These are phyloP conservation scores for Orthosia gothica DNA, from an alignment of 2,888 invertebrate species.

Conservation along the genomic window DNA sequence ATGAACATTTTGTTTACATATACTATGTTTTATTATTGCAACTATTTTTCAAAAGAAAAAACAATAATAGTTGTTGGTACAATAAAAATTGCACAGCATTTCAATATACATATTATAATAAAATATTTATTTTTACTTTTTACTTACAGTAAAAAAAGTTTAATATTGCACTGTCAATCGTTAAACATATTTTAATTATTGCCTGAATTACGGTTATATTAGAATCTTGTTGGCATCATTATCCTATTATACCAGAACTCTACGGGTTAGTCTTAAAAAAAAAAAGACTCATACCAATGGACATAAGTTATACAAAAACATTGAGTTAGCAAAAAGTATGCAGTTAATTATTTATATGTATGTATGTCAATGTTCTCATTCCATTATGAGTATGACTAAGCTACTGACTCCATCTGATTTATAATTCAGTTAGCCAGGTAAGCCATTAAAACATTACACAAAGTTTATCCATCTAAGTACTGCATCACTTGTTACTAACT, in stretches of 20 bases:
- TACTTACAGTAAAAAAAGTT: conserved; percentile 89
- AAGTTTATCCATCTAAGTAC: conserved; percentile 49
- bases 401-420: conserved; percentile 61
- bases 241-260: conserved; percentile 67
- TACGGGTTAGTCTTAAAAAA: conserved; percentile 54
- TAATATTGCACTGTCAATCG: conserved; percentile 88
- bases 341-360: conserved; percentile 52
- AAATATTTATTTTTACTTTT: conserved; percentile 80
- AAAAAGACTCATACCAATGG: conserved; percentile 53
- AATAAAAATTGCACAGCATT: conserved; percentile 85
- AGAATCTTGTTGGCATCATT: conserved; percentile 73
- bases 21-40: conserved; percentile 70
- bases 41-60: conserved; percentile 71
- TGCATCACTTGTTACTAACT: conserved; percentile 64
- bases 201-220: conserved; percentile 72
- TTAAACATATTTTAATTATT: conserved; percentile 77
- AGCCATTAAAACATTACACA: conserved; percentile 51
- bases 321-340: conserved; percentile 66
- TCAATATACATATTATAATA: conserved; percentile 74
- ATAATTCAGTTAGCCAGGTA: conserved; percentile 59
- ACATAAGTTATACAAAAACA: conserved; percentile 62
- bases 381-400: conserved; percentile 47
- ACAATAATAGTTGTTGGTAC: conserved; percentile 75
- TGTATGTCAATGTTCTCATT: conserved; percentile 55
- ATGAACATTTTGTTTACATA: conserved; percentile 69